Evolutionary conservation across 2,888 invertebrate species (phyloP).

Genomic region (Polylopha cassiicola): DNA sequence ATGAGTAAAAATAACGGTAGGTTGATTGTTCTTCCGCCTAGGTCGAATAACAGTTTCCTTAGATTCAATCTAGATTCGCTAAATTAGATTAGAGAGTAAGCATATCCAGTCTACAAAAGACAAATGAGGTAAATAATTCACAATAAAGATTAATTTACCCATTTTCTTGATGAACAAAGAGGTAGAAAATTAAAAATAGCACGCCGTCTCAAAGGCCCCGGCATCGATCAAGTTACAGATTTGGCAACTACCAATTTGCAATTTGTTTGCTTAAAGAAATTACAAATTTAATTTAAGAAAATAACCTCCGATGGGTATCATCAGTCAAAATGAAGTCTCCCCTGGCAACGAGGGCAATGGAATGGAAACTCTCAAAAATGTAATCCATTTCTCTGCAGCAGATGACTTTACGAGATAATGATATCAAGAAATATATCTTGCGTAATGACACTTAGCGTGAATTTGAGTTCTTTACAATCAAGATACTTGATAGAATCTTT

Average conservation of each 20-base stretch:
- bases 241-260: constrained; percentile 8
- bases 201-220: no score
- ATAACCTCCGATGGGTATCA: constrained; percentile 40
- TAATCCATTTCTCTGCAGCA: constrained; percentile 54
- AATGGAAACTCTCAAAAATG: constrained; percentile 63
- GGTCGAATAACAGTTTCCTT: no score
- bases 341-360: constrained; percentile 52
- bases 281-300: constrained; percentile 39
- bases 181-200: no score
- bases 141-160: no score
- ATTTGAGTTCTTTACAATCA: constrained; percentile 11
- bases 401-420: constrained; percentile 25
- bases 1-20: no score
- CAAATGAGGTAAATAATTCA: no score
- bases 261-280: constrained; percentile 19
- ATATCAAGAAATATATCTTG: constrained; percentile 27
- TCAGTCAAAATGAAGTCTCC: constrained; percentile 51
- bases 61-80: no score
- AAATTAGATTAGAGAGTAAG: no score
- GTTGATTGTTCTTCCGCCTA: no score
- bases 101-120: no score
- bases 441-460: constrained; percentile 22
- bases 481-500: constrained; percentile 5
- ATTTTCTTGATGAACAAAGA: no score
- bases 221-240: constrained; percentile 10